Conservation (phyloP, 30 jellyfish, hydroid and myxozoan species). For the Aurelia aurita complex sp. Pacific region DNA sequence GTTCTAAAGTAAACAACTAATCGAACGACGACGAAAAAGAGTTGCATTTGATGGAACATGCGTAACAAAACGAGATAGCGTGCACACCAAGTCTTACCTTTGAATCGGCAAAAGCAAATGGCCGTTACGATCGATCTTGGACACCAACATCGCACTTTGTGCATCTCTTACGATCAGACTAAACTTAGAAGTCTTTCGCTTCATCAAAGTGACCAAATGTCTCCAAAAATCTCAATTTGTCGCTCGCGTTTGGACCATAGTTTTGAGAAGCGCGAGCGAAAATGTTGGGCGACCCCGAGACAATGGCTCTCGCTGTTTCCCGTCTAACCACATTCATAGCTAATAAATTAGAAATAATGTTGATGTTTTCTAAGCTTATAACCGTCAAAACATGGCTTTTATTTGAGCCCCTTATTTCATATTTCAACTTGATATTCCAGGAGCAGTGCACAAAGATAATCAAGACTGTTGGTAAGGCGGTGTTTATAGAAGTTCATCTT, state of each 20-base stretch:
- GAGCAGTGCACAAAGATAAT: no score
- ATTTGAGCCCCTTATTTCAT: not conserved
- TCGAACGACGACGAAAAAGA: not conserved
- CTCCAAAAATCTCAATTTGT: no score
- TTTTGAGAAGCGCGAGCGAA: not conserved
- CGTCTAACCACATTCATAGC: constrained; percentile 76
- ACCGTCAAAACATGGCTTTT: constrained; percentile 43
- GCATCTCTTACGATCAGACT: not conserved
- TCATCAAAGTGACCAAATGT: no score
- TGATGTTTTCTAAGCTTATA: constrained; percentile 57
- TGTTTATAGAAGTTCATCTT: no score
- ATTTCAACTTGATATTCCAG: no score
- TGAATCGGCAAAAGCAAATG: constrained; percentile 2
- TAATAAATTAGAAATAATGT: constrained; percentile 52
- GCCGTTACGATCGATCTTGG: not conserved
- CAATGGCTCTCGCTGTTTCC: constrained; percentile 71
- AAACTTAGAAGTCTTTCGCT: no score
- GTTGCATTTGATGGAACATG: not conserved
- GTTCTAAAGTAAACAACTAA: not conserved
- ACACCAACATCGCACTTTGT: not conserved
- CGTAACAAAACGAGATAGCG: not conserved
- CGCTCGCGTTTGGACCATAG: not conserved
- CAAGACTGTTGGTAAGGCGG: no score
- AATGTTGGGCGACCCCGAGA: constrained; percentile 27
- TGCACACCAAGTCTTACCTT: constrained; percentile 21